Percentiles rank a stretch among this genome's conserved stretches.
Conservation (phyloP, 2,888 invertebrate genomes). For the Chymomyza fuscimana region DNA sequence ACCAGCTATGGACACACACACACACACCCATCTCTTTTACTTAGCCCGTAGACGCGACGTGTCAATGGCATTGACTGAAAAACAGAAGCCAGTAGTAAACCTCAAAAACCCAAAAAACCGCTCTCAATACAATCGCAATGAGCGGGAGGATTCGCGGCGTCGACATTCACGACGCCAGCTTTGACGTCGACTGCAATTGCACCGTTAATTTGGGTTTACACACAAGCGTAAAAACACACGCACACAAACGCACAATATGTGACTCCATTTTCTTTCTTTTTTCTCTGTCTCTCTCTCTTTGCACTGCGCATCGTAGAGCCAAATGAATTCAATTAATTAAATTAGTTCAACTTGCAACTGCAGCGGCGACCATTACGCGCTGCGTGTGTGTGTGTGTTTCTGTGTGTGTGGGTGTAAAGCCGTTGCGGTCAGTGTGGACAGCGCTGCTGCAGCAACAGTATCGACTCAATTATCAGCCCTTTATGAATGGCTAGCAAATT, state of each 20-base stretch:
- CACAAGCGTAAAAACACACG: slow-evolving; percentile 20
- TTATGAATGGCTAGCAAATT: slow-evolving; percentile 66
- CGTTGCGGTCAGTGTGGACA: slow-evolving; percentile 44
- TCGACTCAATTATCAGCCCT: slow-evolving; percentile 66
- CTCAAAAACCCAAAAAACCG: slow-evolving; percentile 66
- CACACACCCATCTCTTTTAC: background rate
- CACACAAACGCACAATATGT: slow-evolving; percentile 10
- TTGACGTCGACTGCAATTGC: slow-evolving; percentile 42
- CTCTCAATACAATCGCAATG: slow-evolving; percentile 40
- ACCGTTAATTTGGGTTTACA: slow-evolving; percentile 62
- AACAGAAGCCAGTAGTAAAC: slow-evolving; percentile 33
- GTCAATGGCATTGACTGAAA: background rate
- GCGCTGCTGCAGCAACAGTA: slow-evolving; percentile 22
- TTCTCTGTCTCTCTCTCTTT: background rate
- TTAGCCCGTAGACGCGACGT: background rate
- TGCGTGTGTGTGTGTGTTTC: slow-evolving; percentile 30
- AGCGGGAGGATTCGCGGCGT: background rate
- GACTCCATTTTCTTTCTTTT: background rate
- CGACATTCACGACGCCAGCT: slow-evolving; percentile 17
- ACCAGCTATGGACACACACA: background rate
- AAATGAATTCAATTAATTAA: slow-evolving; percentile 74
- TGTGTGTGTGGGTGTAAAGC: slow-evolving; percentile 29
- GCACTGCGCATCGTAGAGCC: slow-evolving; percentile 23
- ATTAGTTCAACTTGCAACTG: slow-evolving; percentile 62
- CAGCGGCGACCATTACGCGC: slow-evolving; percentile 49